phyloP scores from a whole-genome alignment of 2,888 invertebrate genomes.

The Podotricha telesiphe region DNA sequence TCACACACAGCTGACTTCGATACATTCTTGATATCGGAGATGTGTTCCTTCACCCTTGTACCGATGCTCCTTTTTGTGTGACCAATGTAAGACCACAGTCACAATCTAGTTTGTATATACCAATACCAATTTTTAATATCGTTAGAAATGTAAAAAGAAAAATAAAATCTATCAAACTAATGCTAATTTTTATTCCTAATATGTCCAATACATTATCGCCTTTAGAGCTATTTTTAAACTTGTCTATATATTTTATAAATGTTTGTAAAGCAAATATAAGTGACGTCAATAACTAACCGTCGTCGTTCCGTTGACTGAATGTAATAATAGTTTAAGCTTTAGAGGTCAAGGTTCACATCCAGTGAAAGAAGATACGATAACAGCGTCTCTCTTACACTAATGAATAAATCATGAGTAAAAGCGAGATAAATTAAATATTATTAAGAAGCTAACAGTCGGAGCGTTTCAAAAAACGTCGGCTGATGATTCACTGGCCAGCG shows the following conservation, averaged over 20 bases:
- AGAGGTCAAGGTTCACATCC: constrained; percentile 75
- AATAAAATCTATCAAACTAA: neutral
- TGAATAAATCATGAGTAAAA: constrained; percentile 26
- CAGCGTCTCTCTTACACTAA: constrained; percentile 40
- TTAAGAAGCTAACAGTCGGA: constrained; percentile 32
- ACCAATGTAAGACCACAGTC: too few relatives aligned
- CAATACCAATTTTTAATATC: too few relatives aligned
- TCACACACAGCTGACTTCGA: too few relatives aligned
- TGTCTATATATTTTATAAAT: neutral
- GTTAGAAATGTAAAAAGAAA: too few relatives aligned
- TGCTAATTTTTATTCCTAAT: neutral
- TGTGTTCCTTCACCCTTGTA: too few relatives aligned
- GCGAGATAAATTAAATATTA: constrained; percentile 37
- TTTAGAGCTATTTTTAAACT: constrained; percentile 10
- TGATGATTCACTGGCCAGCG: constrained; percentile 45
- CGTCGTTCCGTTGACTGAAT: constrained; percentile 52
- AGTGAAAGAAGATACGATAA: constrained; percentile 30
- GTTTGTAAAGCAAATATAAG: neutral
- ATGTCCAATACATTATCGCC: constrained; percentile 10
- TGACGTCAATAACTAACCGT: constrained; percentile 15
- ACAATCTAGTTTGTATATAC: too few relatives aligned
- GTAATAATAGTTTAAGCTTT: constrained; percentile 50
- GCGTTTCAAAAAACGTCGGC: constrained; percentile 46
- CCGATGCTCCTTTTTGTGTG: too few relatives aligned
- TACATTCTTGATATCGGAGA: too few relatives aligned